Evolutionary conservation across 2,888 invertebrate genomes (phyloP), one percentile per base, ranked within the genome.

Genomic region (Parascotia fuliginaria): DNA sequence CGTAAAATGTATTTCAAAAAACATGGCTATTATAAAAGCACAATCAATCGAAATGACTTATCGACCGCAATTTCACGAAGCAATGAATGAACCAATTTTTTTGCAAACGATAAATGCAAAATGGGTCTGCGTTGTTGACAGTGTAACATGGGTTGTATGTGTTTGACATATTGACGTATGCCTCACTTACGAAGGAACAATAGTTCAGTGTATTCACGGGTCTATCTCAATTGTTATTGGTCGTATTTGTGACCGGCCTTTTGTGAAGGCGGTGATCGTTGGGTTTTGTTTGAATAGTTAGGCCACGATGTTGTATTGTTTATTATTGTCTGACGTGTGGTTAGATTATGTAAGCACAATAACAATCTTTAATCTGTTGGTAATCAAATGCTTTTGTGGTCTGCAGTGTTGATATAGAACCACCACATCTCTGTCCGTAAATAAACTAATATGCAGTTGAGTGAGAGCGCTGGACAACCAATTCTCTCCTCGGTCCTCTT

Each of bases 131-230:
- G 57, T 49, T 57, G 53, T 60, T 63, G 67, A 60, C 68, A 67
- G 64, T 40, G 47, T 41, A 49, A 70, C 60, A 67, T 41, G 67
- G 68, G 64, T 70, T 33, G 38, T 45, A 36, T 63, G 64, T 55
- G 36, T 54, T 56, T 36, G 67, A 64, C 71, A 29, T 48, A 40
- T 63, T 68, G 67, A 68, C 58, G 49, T 58, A 68, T 60, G 60
- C 58, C 56, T 66, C 60, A 60, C 31, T 12, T 46, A 44, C 28
- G 39, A 45, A 52, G 50, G 54, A 54, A 70, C 67, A 70, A 68
- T 53, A 27, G 54, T 39, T 14, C 9, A 42, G 11, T 47, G 62
- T 66, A 48, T 66, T 42, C 48, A 44, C 37, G 31, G 19, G 15
- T 19, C 13, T 40, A 32, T 39, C 13, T 46, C 52, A 53, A 41